Base-by-base conservation (phyloP, 2,888 invertebrate species). In the Cybosia mesomella region DNA sequence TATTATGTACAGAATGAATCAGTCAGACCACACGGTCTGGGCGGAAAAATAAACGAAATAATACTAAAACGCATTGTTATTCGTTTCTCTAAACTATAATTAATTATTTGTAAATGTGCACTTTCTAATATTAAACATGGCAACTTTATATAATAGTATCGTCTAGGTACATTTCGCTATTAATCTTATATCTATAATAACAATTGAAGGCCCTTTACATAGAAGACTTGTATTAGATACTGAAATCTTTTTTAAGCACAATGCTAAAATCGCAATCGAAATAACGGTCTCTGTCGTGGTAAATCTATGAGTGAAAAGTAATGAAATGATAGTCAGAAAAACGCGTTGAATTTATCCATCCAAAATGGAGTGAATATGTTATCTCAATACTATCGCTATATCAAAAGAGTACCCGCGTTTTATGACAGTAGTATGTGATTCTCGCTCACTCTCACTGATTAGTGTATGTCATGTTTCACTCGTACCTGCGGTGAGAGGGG, bases 21-120 rank as follows among this genome's bases (percentile, higher is more conserved):
- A n/a, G n/a, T n/a, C n/a, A n/a, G n/a, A n/a, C n/a, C n/a, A n/a
- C n/a, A n/a, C n/a, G n/a, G n/a, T n/a, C n/a, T n/a, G n/a, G n/a
- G n/a, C n/a, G n/a, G n/a, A n/a, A 74, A 61, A 77, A 68, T 8
- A 73, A 92, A 93, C 91, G 91, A 93, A 92, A 92, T 87, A 91
- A 93, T 93, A 93, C 93, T 94, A 93, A 90, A 94, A 93, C 93
- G 93, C 92, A 94, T 93, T 92, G 80, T 82, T 66, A 86, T 91
- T 90, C 92, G 90, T 89, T 86, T 78, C 68, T 74, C 80, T 80
- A 79, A 67, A 73, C 57, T 78, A 77, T 53, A 58, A 62, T 32
- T 72, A 68, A 62, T 58, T 64, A 57, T 67, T 70, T 53, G 72
- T 71, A 77, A 73, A 77, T 81, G 86, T 88, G 86, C 84, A 84